Percentiles rank a stretch among this genome's conserved stretches.
Conservation (phyloP, 2,888 invertebrate species). For the Volucella bombylans region DNA sequence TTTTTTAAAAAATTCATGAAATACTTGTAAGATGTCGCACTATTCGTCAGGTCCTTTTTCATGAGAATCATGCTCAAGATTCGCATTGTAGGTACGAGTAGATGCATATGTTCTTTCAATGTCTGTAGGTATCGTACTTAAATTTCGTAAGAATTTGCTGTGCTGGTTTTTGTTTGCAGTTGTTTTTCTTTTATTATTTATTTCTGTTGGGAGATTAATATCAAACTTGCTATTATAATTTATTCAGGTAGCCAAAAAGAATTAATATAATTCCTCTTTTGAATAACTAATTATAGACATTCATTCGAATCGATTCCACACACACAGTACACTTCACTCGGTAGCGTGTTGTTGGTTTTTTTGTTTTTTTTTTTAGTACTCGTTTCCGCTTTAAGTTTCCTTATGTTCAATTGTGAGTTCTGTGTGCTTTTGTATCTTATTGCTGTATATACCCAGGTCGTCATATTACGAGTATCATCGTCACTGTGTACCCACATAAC, state of each 20-base stretch:
- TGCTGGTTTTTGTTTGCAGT: background rate
- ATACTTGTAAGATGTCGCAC: too few species aligned
- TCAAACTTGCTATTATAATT: conserved; percentile 65
- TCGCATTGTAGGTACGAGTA: too few species aligned
- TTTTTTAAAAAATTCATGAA: too few species aligned
- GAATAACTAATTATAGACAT: conserved; percentile 70
- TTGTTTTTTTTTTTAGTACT: conserved; percentile 11
- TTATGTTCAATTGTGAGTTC: background rate
- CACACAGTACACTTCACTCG: conserved; percentile 23
- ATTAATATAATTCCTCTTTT: conserved; percentile 72
- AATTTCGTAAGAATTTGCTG: conserved; percentile 30
- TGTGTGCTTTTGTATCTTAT: conserved; percentile 14
- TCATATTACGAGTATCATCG: conserved; percentile 5
- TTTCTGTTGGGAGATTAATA: conserved; percentile 54
- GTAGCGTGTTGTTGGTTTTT: background rate
- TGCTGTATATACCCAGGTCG: background rate
- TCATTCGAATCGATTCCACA: conserved; percentile 61
- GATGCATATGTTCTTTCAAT: conserved; percentile 21
- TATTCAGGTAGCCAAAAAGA: conserved; percentile 72
- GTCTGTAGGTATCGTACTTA: background rate
- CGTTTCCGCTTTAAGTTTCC: conserved; percentile 44
- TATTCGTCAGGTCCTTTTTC: too few species aligned
- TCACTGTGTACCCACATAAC: background rate
- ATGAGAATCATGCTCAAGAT: too few species aligned
- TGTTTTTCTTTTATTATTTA: background rate